These are phyloP conservation scores for Bombus turneri DNA, from an alignment of 1,140 invertebrate species.

Conservation along the genomic window DNA sequence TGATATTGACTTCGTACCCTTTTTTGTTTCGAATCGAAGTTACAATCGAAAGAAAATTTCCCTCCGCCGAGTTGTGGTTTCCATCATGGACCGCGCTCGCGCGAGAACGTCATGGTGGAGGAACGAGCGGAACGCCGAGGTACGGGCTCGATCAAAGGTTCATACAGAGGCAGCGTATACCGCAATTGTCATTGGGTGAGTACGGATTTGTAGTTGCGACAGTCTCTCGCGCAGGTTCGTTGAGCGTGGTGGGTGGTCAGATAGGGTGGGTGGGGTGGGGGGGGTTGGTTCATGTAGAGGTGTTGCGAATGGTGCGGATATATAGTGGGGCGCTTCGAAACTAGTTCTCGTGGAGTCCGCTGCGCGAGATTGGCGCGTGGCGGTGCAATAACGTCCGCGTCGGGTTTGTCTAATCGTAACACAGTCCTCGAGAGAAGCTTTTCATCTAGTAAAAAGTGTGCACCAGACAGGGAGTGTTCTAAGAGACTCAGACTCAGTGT, in stretches of 20 bases:
- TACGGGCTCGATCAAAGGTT: neutral
- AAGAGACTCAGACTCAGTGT: slow-evolving; percentile 1
- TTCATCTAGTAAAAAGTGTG: slow-evolving; percentile 30
- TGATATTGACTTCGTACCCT: slow-evolving; percentile 44
- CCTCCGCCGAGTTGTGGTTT: no score
- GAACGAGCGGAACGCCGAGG: neutral
- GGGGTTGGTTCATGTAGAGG: slow-evolving; percentile 30
- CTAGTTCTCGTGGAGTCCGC: slow-evolving; percentile 75
- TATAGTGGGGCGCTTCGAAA: slow-evolving; percentile 71
- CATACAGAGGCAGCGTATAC: slow-evolving; percentile 5
- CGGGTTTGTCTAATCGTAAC: slow-evolving; percentile 75
- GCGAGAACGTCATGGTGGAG: neutral
- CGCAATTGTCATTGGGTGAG: slow-evolving; percentile 39
- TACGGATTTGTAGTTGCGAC: slow-evolving; percentile 61
- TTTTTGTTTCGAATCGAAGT: neutral
- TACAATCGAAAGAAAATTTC: neutral
- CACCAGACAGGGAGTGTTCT: slow-evolving; percentile 8
- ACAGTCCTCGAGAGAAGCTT: slow-evolving; percentile 56
- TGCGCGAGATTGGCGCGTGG: slow-evolving; percentile 79
- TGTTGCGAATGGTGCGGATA: slow-evolving; percentile 58
- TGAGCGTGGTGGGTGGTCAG: slow-evolving; percentile 22
- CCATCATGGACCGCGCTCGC: neutral
- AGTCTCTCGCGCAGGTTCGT: slow-evolving; percentile 48
- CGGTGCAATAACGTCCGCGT: slow-evolving; percentile 80
- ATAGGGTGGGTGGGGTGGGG: slow-evolving; percentile 17